A percentile compares a stretch with the other conserved stretches of the same genome.
Evolutionary conservation across 2,888 invertebrate genomes (phyloP).

Genomic region (Urechis unicinctus): DNA sequence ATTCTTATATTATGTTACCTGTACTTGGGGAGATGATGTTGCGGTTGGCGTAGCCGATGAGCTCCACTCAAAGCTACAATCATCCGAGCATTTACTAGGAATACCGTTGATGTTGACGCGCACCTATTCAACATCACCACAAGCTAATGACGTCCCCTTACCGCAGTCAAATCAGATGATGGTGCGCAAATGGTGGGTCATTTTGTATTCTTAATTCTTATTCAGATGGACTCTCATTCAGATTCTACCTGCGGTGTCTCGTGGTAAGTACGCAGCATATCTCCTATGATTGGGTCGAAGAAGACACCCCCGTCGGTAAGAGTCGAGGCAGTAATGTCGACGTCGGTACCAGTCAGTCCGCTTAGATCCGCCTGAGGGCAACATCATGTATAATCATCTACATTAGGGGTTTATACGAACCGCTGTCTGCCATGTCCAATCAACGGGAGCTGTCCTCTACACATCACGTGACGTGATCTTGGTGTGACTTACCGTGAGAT

Average conservation of each 20-base stretch:
- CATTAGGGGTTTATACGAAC: neutral
- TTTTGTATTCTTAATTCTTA: no score
- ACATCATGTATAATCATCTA: neutral
- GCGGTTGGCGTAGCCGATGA: slow-evolving; percentile 28
- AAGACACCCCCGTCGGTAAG: slow-evolving; percentile 8
- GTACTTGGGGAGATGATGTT: slow-evolving; percentile 24
- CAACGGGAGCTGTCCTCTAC: no score
- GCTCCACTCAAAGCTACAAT: slow-evolving; percentile 32
- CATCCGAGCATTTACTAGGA: slow-evolving; percentile 27
- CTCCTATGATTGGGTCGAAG: neutral
- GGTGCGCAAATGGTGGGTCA: no score
- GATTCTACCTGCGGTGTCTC: neutral
- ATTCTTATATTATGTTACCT: no score
- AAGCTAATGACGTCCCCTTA: no score
- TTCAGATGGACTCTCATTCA: no score
- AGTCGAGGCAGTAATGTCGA: neutral
- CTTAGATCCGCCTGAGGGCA: neutral
- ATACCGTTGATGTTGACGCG: slow-evolving; percentile 13
- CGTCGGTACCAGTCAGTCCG: neutral
- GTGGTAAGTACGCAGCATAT: slow-evolving; percentile 1
- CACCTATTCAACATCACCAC: neutral
- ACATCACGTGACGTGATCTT: no score
- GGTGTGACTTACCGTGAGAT: slow-evolving; percentile 10
- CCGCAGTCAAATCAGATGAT: no score
- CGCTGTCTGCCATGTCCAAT: no score